Evolutionary conservation across 2,113 vertebrate species (phyloP).

Genomic region (Argyrosomus japonicus): DNA sequence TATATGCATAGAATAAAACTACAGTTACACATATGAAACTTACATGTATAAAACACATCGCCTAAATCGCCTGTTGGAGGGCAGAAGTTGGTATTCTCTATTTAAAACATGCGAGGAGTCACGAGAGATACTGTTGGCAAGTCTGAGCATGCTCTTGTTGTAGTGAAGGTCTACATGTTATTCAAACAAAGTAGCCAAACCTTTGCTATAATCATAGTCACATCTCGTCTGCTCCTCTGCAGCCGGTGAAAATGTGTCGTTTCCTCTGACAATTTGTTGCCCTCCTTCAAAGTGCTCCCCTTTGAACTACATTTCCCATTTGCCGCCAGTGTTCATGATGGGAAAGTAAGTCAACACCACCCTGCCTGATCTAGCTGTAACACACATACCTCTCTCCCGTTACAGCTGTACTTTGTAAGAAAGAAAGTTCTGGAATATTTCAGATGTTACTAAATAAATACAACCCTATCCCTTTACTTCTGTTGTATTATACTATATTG

Average conservation of each 20-base stretch:
- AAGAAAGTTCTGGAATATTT: conserved; percentile 46
- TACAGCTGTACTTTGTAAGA: conserved; percentile 55
- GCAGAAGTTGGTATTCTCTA: too few relatives aligned
- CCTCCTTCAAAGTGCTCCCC: not conserved
- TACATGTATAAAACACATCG: too few relatives aligned
- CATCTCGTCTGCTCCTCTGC: not conserved
- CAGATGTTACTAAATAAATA: not conserved
- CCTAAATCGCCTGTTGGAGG: too few relatives aligned
- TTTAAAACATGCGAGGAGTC: too few relatives aligned
- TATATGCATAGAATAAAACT: too few relatives aligned
- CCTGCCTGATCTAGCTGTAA: conserved; percentile 59
- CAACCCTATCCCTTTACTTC: not conserved
- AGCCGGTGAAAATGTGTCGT: conserved; percentile 9
- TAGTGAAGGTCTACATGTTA: not conserved
- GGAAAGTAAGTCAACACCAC: conserved; percentile 74
- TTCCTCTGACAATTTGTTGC: conserved; percentile 11
- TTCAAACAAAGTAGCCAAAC: too few relatives aligned
- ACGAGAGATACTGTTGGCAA: too few relatives aligned
- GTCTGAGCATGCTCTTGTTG: too few relatives aligned
- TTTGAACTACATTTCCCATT: conserved; percentile 31
- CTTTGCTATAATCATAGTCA: not conserved
- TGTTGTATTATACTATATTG: too few relatives aligned
- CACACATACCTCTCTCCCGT: conserved; percentile 66
- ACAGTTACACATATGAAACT: too few relatives aligned
- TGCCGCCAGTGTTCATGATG: conserved; percentile 33